phyloP scores from a whole-genome alignment of 2,888 invertebrate genomes.

The Sussaba pulchella region DNA sequence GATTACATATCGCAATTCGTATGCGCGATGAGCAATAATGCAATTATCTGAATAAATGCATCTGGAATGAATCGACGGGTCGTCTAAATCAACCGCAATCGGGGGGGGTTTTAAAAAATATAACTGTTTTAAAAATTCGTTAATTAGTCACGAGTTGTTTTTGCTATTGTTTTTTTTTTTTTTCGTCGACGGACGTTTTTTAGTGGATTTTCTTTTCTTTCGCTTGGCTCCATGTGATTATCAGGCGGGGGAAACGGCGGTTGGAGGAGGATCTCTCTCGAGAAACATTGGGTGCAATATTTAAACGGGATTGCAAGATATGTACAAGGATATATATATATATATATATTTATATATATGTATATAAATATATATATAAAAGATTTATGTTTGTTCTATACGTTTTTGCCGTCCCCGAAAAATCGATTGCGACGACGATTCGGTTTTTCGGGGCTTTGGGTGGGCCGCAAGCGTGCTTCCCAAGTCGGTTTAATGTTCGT shows the following conservation, averaged over 20 bases:
- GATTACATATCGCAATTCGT: constrained; percentile 16
- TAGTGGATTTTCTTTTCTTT: constrained; percentile 44
- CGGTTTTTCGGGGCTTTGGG: constrained; percentile 26
- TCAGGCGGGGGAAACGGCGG: constrained; percentile 14
- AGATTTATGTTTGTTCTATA: constrained; percentile 61
- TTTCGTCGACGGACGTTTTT: constrained; percentile 46
- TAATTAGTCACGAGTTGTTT: constrained; percentile 46
- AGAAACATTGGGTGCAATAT: constrained; percentile 72
- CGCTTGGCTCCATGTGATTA: constrained; percentile 36
- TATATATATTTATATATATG: constrained; percentile 54
- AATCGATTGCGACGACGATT: constrained; percentile 35
- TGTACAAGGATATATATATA: constrained; percentile 82
- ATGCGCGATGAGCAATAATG: constrained; percentile 37
- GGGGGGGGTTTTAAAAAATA: no score
- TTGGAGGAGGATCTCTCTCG: constrained; percentile 65
- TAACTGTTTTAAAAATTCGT: constrained; percentile 41
- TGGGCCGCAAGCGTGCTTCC: constrained; percentile 41
- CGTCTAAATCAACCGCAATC: constrained; percentile 24
- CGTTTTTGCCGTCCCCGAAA: constrained; percentile 56
- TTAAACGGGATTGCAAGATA: constrained; percentile 77
- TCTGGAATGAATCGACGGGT: constrained; percentile 74
- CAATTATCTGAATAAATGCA: constrained; percentile 71
- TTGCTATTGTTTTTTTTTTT: no score
- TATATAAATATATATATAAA: constrained; percentile 55
- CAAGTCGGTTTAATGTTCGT: constrained; percentile 39